A percentile compares a stretch with the other conserved stretches of the same genome.
phyloP scores from a whole-genome alignment of 2,888 invertebrate genomes.

The Cantharis rufa region DNA sequence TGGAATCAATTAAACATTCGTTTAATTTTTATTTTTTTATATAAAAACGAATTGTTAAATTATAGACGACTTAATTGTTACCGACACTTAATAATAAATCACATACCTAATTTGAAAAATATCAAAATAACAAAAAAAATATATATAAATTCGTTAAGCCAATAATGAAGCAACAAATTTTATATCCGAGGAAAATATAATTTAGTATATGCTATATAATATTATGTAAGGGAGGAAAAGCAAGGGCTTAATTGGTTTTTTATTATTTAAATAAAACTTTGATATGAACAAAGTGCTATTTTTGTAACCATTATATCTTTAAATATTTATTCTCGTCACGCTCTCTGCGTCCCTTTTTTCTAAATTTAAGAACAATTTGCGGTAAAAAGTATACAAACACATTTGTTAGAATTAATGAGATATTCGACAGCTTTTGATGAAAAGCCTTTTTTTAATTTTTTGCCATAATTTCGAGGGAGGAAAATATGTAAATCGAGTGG shows the following conservation, averaged over 20 bases:
- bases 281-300: background rate
- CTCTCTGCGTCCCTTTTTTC: background rate
- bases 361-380: conserved; percentile 2
- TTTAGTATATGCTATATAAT: background rate
- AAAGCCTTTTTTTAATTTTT: background rate
- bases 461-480: background rate
- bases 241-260: background rate
- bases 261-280: background rate
- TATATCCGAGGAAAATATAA: background rate
- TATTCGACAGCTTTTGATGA: background rate
- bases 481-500: background rate
- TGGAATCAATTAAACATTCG: conserved; percentile 30
- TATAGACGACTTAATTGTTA: background rate
- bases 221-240: background rate
- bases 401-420: conserved; percentile 1
- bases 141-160: background rate
- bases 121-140: background rate
- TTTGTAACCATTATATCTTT: background rate
- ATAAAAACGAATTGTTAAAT: background rate
- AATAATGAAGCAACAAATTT: background rate
- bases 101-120: background rate
- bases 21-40: conserved; percentile 7
- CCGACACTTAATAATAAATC: background rate
- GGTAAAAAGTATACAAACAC: background rate
- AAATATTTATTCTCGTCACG: background rate